These are phyloP conservation scores for Prorops nasuta DNA, from an alignment of 1,140 invertebrate species.

Conservation along the genomic window DNA sequence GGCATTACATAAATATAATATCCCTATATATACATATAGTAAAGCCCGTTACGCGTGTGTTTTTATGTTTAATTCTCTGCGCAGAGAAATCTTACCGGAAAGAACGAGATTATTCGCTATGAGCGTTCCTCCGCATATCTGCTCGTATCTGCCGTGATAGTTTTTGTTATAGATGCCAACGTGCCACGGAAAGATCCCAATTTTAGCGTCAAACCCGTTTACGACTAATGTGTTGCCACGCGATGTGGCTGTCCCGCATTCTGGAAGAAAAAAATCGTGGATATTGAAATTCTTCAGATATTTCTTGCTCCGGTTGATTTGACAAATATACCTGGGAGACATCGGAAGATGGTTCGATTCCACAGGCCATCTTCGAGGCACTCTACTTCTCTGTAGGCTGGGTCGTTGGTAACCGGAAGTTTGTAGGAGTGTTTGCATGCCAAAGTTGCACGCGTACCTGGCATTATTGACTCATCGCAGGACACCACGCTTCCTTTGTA, in stretches of 20 bases:
- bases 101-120: constrained; percentile 40
- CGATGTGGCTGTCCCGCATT: constrained; percentile 46
- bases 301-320: no score
- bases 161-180: constrained; percentile 56
- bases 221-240: constrained; percentile 41
- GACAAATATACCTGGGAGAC: constrained; percentile 30
- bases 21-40: no score
- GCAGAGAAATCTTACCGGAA: constrained; percentile 36
- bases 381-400: constrained; percentile 26
- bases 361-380: constrained; percentile 30
- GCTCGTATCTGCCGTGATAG: constrained; percentile 25
- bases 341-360: constrained; percentile 29
- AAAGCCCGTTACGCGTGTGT: no score
- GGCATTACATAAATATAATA: no score
- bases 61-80: constrained; percentile 24
- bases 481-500: constrained; percentile 19
- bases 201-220: constrained; percentile 40
- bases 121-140: constrained; percentile 57
- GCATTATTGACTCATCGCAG: constrained; percentile 24
- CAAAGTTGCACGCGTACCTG: constrained; percentile 30
- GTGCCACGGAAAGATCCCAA: constrained; percentile 60
- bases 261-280: constrained; percentile 24
- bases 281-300: no score
- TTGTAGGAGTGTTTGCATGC: constrained; percentile 35
- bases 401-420: constrained; percentile 32